These are phyloP conservation scores for Clusia tigrina DNA, from an alignment of 2,888 invertebrate species.

Conservation along the genomic window DNA sequence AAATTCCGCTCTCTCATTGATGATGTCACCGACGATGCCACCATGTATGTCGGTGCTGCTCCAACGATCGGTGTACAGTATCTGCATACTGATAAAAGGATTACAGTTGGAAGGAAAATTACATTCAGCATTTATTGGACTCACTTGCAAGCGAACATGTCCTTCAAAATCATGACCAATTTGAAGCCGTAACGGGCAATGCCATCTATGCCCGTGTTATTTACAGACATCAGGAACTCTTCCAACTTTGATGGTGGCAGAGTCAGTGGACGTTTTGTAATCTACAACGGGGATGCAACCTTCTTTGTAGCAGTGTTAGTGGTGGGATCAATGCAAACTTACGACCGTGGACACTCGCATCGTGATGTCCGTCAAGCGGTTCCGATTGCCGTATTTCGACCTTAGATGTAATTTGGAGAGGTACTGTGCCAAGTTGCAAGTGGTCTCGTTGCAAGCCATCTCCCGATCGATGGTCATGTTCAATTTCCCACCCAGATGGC, in stretches of 20 bases:
- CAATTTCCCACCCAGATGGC: slow-evolving; percentile 54
- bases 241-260: background rate
- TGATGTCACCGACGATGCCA: slow-evolving; percentile 51
- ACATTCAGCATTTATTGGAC: slow-evolving; percentile 11
- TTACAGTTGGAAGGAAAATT: background rate
- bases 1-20: slow-evolving; percentile 46
- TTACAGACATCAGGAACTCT: slow-evolving; percentile 41
- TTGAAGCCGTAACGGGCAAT: slow-evolving; percentile 52
- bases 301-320: no score
- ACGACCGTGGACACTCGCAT: slow-evolving; percentile 56
- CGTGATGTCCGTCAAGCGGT: slow-evolving; percentile 49
- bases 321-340: slow-evolving; percentile 13
- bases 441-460: slow-evolving; percentile 37
- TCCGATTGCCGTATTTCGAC: slow-evolving; percentile 51
- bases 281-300: background rate
- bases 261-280: background rate
- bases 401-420: slow-evolving; percentile 46
- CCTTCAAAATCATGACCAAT: slow-evolving; percentile 42
- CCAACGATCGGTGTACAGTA: slow-evolving; percentile 46
- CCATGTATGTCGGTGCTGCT: slow-evolving; percentile 47
- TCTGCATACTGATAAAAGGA: slow-evolving; percentile 33
- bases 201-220: slow-evolving; percentile 47
- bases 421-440: slow-evolving; percentile 38
- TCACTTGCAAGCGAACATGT: slow-evolving; percentile 52
- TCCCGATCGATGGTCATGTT: slow-evolving; percentile 55